A percentile compares a stretch with the other conserved stretches of the same genome.
Evolutionary conservation across 2,888 invertebrate genomes (phyloP).

Genomic region (Caenorhabditis sulstoni): DNA sequence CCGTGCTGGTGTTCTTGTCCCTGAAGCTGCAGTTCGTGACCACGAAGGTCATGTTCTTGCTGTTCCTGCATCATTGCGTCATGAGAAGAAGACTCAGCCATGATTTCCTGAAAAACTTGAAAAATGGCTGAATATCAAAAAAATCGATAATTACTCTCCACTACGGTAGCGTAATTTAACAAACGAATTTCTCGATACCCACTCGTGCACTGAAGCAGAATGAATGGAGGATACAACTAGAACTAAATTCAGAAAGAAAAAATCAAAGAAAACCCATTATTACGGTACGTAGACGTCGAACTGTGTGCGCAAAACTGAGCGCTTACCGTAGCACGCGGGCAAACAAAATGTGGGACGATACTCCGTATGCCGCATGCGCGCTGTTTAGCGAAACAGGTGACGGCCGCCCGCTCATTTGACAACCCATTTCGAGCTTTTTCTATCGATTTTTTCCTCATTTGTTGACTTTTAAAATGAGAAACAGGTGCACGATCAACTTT

Average conservation of each 20-base stretch:
- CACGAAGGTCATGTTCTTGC: slow-evolving; percentile 7
- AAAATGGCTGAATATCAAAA: slow-evolving; percentile 5
- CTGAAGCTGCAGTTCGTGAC: neutral
- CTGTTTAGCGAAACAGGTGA: slow-evolving; percentile 36
- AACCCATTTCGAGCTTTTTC: neutral
- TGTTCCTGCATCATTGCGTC: slow-evolving; percentile 33
- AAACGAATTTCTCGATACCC: neutral
- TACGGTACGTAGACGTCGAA: slow-evolving; percentile 8
- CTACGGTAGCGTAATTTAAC: slow-evolving; percentile 21
- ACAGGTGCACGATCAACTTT: no score
- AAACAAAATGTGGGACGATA: slow-evolving; percentile 14
- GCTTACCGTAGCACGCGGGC: slow-evolving; percentile 30
- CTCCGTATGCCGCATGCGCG: slow-evolving; percentile 17
- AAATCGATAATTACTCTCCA: slow-evolving; percentile 20
- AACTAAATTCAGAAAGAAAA: neutral
- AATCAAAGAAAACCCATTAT: neutral
- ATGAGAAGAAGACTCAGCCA: slow-evolving; percentile 28
- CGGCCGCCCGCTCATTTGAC: slow-evolving; percentile 35
- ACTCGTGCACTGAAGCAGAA: no score
- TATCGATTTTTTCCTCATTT: neutral
- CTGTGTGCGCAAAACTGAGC: neutral
- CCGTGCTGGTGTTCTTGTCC: slow-evolving; percentile 4
- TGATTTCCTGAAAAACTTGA: slow-evolving; percentile 8
- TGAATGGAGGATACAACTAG: no score
- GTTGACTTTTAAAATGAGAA: neutral